phyloP scores from a whole-genome alignment of 2,797 vertebrate species.

The Synanceia verrucosa region DNA sequence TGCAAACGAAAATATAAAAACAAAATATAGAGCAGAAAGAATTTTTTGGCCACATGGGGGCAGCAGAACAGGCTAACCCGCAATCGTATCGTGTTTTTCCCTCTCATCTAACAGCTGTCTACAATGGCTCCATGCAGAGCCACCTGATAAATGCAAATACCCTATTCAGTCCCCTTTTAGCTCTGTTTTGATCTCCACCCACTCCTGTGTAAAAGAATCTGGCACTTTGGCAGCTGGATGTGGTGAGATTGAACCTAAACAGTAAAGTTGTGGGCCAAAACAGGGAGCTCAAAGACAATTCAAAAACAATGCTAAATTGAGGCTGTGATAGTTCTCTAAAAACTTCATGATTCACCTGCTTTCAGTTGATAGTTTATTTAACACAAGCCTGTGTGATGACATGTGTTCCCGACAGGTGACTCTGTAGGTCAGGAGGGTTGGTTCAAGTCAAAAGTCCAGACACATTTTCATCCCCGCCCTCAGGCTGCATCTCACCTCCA shows the following conservation, averaged over 20 bases:
- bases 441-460: background rate
- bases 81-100: too few species aligned
- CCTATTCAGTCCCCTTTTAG: background rate
- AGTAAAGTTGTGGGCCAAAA: background rate
- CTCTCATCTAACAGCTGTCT: background rate
- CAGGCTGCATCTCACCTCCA: background rate
- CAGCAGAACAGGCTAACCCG: slow-evolving; percentile 3
- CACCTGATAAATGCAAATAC: too few species aligned
- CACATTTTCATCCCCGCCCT: background rate
- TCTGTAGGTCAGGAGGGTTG: background rate
- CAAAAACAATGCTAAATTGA: background rate
- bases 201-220: too few species aligned
- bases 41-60: background rate
- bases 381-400: background rate
- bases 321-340: background rate
- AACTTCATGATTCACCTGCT: background rate
- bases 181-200: background rate
- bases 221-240: background rate
- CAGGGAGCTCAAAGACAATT: background rate
- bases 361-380: background rate
- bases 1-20: background rate
- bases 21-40: background rate
- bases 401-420: background rate
- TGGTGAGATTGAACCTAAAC: background rate
- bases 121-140: too few species aligned